Evolutionary conservation across 2,888 invertebrate species (phyloP).

Genomic region (Nowickia ferox): DNA sequence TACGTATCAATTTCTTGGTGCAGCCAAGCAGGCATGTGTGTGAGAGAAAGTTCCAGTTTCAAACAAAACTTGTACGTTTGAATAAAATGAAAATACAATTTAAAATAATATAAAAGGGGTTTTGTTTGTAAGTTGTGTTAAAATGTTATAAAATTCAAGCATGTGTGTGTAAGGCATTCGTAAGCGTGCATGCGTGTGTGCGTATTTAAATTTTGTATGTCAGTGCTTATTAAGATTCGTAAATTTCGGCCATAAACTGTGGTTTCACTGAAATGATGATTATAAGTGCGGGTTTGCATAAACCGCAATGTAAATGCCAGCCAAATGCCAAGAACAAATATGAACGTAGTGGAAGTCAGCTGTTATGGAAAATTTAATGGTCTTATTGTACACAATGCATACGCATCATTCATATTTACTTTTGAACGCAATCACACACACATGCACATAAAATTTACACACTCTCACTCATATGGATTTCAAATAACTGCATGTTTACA

Average conservation of each 20-base stretch:
- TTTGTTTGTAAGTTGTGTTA: conserved; percentile 49
- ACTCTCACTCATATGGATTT: neutral
- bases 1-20: conserved; percentile 1
- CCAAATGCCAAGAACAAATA: conserved; percentile 71
- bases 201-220: conserved; percentile 26
- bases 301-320: conserved; percentile 72
- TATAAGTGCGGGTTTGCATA: conserved; percentile 67
- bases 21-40: neutral
- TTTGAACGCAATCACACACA: conserved; percentile 10
- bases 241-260: conserved; percentile 67
- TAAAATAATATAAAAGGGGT: conserved; percentile 57
- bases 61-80: neutral
- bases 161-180: neutral
- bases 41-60: conserved; percentile 5
- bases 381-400: conserved; percentile 67
- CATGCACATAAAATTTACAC: neutral
- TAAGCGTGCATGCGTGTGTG: neutral
- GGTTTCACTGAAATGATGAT: conserved; percentile 65
- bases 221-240: conserved; percentile 63
- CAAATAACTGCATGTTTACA: conserved; percentile 10
- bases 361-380: conserved; percentile 71
- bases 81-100: conserved; percentile 46
- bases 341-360: conserved; percentile 69
- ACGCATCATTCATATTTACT: conserved; percentile 67
- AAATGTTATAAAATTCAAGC: conserved; percentile 10